Base-by-base conservation (phyloP, 2,797 vertebrate species). In the Menidia menidia region DNA sequence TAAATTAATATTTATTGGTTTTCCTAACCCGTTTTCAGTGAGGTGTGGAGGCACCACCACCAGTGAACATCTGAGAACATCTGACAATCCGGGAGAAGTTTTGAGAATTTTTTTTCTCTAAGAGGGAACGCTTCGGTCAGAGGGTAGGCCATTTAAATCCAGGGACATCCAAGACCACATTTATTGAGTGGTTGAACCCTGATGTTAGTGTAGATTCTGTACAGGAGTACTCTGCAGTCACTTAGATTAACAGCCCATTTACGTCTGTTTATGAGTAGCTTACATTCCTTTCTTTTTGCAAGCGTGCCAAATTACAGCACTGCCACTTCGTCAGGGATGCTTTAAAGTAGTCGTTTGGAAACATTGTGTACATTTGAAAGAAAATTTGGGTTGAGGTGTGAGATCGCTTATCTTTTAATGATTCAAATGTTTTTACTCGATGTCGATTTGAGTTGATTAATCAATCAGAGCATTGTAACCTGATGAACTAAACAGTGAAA, bases 191-290 rank as follows among this genome's bases (percentile, higher is more conserved):
- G 60, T 52, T 7, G 44, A 81, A 52, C 19, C 61, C 66, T 73
- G 63, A 59, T 69, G 39, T 42, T 66, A 45, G 25, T 18, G 56
- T 53, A 15, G 18, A 64, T 56, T 68, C 13, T 71, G 33, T 25
- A 63, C 58, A 75, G 75, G 48, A 58, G 42, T 41, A 42, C 55
- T 2, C 68, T 4, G 19, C 51, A 50, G 67, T 78, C 64, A 32
- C 54, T 61, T 66, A 66, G 57, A 86, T 77, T 88, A 78, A 88
- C 65, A 67, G 72, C 66, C 54, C 63, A 68, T 80, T 73, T 62
- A 71, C 60, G 61, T 61, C 14, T 81, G 75, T 75, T 79, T 85
- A 68, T 25, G 31, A 43, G 30, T 10, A 59, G 65, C 18, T 84
- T 51, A 71, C 78, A 80, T 88, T 84, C 78, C 62, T 74, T 65